These are phyloP conservation scores for Micrasema longulum DNA, from an alignment of 1,140 invertebrate species.

Conservation along the genomic window DNA sequence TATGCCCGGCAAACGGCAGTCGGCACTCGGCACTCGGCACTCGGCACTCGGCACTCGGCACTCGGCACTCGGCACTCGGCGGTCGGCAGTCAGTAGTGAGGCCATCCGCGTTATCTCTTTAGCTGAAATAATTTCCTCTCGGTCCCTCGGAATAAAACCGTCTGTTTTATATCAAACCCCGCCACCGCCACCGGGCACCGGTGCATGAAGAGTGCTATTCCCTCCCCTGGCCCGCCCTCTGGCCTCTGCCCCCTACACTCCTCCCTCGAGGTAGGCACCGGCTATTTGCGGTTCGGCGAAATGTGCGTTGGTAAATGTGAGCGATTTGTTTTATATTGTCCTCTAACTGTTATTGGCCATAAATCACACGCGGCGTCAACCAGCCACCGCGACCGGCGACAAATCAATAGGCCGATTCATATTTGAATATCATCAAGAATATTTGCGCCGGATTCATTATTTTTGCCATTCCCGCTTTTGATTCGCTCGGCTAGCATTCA, in stretches of 20 bases:
- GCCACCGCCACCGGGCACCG: neutral
- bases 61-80: too few relatives aligned
- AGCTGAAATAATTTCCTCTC: constrained; percentile 6
- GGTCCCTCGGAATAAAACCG: neutral
- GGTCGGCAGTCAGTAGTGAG: neutral
- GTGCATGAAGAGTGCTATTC: neutral
- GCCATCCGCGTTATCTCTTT: constrained; percentile 25
- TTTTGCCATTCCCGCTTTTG: neutral
- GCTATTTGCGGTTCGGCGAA: constrained; percentile 5
- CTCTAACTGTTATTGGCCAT: constrained; percentile 17
- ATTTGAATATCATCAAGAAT: constrained; percentile 27
- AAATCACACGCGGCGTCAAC: constrained; percentile 10
- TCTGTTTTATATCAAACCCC: constrained; percentile 5
- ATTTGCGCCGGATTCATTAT: constrained; percentile 29
- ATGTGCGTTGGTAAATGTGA: neutral
- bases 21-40: too few relatives aligned
- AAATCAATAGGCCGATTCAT: constrained; percentile 33
- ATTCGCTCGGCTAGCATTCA: too few relatives aligned
- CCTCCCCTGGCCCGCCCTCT: too few relatives aligned
- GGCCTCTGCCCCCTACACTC: neutral
- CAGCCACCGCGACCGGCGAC: neutral
- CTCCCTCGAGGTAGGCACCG: neutral
- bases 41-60: too few relatives aligned
- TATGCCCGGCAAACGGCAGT: too few relatives aligned
- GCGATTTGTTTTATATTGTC: constrained; percentile 19